Evolutionary conservation across 1,140 invertebrate species (phyloP).

Genomic region (Diabrotica virgifera): DNA sequence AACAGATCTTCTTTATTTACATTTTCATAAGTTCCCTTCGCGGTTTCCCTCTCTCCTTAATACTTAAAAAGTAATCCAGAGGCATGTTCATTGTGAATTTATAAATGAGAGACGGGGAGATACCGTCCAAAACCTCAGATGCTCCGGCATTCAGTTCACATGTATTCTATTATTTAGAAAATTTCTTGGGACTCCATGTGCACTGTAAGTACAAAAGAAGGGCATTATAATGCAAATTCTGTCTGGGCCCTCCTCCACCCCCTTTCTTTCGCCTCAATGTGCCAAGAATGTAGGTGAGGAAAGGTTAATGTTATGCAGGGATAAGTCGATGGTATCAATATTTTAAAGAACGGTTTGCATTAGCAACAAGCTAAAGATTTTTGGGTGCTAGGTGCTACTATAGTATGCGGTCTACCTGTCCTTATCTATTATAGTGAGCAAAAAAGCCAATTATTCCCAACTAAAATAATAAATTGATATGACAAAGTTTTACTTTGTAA

Average conservation of each 20-base stretch:
- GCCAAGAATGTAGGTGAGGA: background rate
- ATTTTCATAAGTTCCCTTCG: too few species aligned
- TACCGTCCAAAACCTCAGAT: background rate
- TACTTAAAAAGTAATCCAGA: background rate
- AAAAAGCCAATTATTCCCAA: too few species aligned
- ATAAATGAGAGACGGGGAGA: background rate
- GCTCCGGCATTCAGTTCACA: background rate
- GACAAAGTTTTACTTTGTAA: too few species aligned
- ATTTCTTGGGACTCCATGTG: conserved; percentile 2
- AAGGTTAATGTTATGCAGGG: background rate
- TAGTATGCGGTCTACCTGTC: too few species aligned
- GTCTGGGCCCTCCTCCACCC: background rate
- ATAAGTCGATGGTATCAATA: too few species aligned
- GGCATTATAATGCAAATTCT: background rate
- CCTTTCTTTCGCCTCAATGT: background rate
- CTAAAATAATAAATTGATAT: too few species aligned
- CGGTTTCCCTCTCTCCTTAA: background rate
- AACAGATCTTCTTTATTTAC: too few species aligned
- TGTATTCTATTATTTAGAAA: background rate
- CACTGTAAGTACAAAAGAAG: background rate
- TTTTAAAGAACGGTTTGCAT: too few species aligned
- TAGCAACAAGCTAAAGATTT: too few species aligned
- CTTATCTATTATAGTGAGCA: too few species aligned
- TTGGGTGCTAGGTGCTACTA: too few species aligned
- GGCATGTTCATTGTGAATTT: background rate